Conservation (phyloP, 2,113 vertebrate genomes). For the Sinocyclocheilus rhinocerous region DNA sequence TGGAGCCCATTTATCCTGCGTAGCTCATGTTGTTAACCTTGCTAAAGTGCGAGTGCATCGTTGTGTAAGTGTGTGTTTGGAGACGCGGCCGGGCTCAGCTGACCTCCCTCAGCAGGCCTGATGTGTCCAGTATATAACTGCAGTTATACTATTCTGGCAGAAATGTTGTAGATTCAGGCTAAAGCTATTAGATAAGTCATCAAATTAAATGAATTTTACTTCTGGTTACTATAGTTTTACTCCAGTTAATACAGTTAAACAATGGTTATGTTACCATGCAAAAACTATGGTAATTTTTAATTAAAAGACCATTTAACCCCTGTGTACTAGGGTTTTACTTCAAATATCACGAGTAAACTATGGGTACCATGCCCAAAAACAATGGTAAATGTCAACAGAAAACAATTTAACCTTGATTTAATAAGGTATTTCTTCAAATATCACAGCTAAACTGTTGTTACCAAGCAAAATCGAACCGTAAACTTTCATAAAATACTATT, state of each 20-base stretch:
- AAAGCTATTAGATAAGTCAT: too few species aligned
- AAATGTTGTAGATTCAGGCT: too few species aligned
- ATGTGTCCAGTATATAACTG: background rate
- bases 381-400: too few species aligned
- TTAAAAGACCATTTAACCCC: too few species aligned
- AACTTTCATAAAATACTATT: too few species aligned
- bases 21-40: conserved; percentile 45
- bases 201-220: too few species aligned
- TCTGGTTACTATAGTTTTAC: too few species aligned
- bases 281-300: background rate
- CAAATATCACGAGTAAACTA: too few species aligned
- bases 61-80: background rate
- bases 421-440: background rate
- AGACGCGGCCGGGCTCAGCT: background rate
- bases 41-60: background rate
- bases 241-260: background rate
- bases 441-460: background rate
- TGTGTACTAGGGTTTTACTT: background rate
- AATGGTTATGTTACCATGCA: background rate
- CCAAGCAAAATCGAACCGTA: too few species aligned
- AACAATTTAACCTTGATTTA: too few species aligned
- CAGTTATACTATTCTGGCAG: too few species aligned
- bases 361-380: too few species aligned
- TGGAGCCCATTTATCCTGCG: conserved; percentile 40
- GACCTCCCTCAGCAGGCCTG: background rate